Evolutionary conservation across 1,140 invertebrate species (phyloP).

Genomic region (Drosophila baimaii): DNA sequence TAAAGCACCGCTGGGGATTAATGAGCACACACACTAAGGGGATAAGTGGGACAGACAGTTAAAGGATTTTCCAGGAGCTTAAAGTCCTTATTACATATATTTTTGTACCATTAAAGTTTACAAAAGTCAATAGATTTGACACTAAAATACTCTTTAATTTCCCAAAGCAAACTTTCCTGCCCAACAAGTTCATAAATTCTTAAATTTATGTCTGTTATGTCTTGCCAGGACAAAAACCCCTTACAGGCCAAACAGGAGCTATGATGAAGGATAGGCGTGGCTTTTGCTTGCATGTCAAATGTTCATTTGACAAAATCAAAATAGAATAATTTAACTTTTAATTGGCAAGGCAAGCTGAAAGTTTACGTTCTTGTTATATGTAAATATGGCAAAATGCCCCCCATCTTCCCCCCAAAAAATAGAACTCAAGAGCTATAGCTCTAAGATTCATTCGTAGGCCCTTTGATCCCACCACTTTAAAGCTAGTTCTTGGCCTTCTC

Average conservation of each 20-base stretch:
- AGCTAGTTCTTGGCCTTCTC: slow-evolving; percentile 20
- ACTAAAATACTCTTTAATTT: no score
- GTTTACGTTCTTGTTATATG: slow-evolving; percentile 63
- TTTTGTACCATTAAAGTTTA: background rate
- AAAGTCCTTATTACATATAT: no score
- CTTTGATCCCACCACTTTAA: slow-evolving; percentile 39
- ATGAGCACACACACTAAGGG: slow-evolving; percentile 18
- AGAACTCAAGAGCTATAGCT: slow-evolving; percentile 3
- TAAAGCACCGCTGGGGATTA: slow-evolving; percentile 52
- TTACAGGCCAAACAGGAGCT: slow-evolving; percentile 1
- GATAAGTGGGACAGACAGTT: slow-evolving; percentile 34
- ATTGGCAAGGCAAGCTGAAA: slow-evolving; percentile 65
- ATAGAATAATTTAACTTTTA: slow-evolving; percentile 80
- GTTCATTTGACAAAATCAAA: slow-evolving; percentile 72
- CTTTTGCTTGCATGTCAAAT: slow-evolving; percentile 60
- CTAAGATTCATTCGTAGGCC: slow-evolving; percentile 8
- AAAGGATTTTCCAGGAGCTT: slow-evolving; percentile 20
- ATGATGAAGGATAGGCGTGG: slow-evolving; percentile 8
- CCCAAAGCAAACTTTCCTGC: no score
- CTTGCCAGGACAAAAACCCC: background rate
- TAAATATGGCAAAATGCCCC: slow-evolving; percentile 32
- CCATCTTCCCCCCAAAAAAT: background rate
- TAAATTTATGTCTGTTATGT: slow-evolving; percentile 9
- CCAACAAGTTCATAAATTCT: slow-evolving; percentile 2
- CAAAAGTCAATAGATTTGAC: background rate